A percentile compares a stretch with the other conserved stretches of the same genome.
Evolutionary conservation across 2,888 invertebrate genomes (phyloP).

Genomic region (Cephus rjabovi): DNA sequence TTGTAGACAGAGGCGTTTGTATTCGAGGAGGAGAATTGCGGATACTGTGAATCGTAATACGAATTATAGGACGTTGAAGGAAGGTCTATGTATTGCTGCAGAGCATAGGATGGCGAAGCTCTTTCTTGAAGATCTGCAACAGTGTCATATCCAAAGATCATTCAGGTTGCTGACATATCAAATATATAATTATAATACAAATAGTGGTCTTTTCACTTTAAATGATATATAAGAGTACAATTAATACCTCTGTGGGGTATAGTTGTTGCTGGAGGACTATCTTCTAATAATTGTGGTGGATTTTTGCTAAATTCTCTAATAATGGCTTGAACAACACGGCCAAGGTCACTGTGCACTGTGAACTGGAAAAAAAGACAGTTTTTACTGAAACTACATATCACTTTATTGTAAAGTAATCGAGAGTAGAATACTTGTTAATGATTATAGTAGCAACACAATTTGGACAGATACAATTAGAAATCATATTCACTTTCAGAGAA

Average conservation of each 20-base stretch:
- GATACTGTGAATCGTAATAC: slow-evolving; percentile 54
- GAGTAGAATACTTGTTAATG: background rate
- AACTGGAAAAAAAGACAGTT: slow-evolving; percentile 66
- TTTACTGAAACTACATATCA: slow-evolving; percentile 4
- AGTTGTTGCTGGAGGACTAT: slow-evolving; percentile 49
- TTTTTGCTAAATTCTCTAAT: slow-evolving; percentile 81
- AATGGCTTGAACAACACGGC: slow-evolving; percentile 83
- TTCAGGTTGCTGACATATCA: background rate
- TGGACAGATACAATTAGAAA: background rate
- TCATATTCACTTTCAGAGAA: background rate
- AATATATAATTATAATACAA: background rate
- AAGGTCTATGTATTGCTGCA: slow-evolving; percentile 55
- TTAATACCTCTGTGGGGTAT: slow-evolving; percentile 53
- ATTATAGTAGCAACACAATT: background rate
- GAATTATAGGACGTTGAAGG: slow-evolving; percentile 56
- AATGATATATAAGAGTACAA: background rate
- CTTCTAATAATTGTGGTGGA: slow-evolving; percentile 69
- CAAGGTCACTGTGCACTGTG: slow-evolving; percentile 82
- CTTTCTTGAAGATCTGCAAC: slow-evolving; percentile 56
- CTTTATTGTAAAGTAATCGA: slow-evolving; percentile 1
- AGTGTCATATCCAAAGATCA: background rate
- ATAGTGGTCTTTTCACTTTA: background rate
- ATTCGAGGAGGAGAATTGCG: slow-evolving; percentile 56
- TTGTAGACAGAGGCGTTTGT: slow-evolving; percentile 53
- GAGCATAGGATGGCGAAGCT: slow-evolving; percentile 55